Evolutionary conservation across 2,113 vertebrate genomes (phyloP), one percentile per base, ranked within the genome.

Genomic region (Dendrocopos noguchii): DNA sequence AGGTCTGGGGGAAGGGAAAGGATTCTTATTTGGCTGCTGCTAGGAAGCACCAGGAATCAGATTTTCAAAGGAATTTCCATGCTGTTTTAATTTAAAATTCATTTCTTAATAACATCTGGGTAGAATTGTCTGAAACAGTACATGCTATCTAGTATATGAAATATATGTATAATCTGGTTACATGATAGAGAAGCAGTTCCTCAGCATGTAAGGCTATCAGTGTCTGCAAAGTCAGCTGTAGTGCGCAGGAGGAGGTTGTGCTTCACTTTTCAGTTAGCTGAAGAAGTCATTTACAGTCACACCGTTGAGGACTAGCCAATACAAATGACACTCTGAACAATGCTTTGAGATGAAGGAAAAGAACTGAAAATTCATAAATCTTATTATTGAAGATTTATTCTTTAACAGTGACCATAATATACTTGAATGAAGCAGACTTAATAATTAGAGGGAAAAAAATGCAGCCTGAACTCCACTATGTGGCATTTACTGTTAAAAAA

Each of bases 31-130:
- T 86, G 11, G 28, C 50, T 89, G 10, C 66, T 96, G 14, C 15
- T 59, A 65, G 29, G 19, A 94, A 55, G 31, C 10, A 82, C 14
- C 15, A 84, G 70, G 25, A 87, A 72, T 72, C n/a, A 89, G 27
- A 70, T 78, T 93, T 77, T 85, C 24, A 88, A 91, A 92, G 84
- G 28, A 59, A 55, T 91, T 90, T 78, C 42, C 70, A 31, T 70
- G 6, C 21, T n/a, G 9, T 60, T 84, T 65, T 77, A 87, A 84
- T 82, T 95, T 60, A 52, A 86, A 47, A 74, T 2, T 84, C 0
- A 70, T 82, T 93, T 93, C 10, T 85, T 93, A 44, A 34, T 67
- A 78, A 7, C 8, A 31, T 75, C 73, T 72, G 15, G 9, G 15
- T 44, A 61, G 70, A 87, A 77, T 81, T 75, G 71, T 71, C 50